Conservation (phyloP, 2,888 invertebrate genomes). For the Tenthredo notha region DNA sequence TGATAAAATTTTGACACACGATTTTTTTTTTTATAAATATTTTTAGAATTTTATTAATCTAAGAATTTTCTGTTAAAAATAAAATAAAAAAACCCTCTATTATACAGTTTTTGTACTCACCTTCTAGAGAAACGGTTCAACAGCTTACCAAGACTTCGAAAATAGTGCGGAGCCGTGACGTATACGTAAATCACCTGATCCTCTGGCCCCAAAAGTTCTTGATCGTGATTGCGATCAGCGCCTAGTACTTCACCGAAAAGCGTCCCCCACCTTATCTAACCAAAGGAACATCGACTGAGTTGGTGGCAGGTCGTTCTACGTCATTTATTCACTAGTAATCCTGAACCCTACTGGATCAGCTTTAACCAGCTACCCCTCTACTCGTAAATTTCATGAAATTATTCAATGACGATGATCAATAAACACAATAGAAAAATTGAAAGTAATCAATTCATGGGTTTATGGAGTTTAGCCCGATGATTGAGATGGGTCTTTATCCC, state of each 20-base stretch:
- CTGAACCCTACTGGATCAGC: neutral
- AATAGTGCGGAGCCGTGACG: slow-evolving; percentile 75
- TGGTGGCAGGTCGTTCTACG: slow-evolving; percentile 33
- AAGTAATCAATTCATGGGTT: neutral
- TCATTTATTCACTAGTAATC: slow-evolving; percentile 2
- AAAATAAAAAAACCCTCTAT: no score
- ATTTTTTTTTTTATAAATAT: no score
- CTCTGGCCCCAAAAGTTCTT: slow-evolving; percentile 60
- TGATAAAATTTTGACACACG: no score
- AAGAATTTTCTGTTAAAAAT: no score
- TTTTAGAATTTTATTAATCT: no score
- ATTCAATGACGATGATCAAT: neutral
- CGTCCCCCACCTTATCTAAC: slow-evolving; percentile 76
- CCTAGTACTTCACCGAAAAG: slow-evolving; percentile 72
- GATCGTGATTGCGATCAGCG: slow-evolving; percentile 63
- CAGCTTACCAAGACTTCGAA: slow-evolving; percentile 73
- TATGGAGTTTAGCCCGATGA: neutral
- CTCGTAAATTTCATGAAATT: neutral
- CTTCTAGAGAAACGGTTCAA: slow-evolving; percentile 75
- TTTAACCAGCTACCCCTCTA: neutral
- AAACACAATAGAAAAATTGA: neutral
- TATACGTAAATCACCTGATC: slow-evolving; percentile 73
- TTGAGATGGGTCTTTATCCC: neutral
- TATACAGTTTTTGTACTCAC: slow-evolving; percentile 66
- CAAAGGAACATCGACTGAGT: slow-evolving; percentile 60